Evolutionary conservation across 2,888 invertebrate genomes (phyloP), one percentile per base, ranked within the genome.

Genomic region (Athalia cordata): DNA sequence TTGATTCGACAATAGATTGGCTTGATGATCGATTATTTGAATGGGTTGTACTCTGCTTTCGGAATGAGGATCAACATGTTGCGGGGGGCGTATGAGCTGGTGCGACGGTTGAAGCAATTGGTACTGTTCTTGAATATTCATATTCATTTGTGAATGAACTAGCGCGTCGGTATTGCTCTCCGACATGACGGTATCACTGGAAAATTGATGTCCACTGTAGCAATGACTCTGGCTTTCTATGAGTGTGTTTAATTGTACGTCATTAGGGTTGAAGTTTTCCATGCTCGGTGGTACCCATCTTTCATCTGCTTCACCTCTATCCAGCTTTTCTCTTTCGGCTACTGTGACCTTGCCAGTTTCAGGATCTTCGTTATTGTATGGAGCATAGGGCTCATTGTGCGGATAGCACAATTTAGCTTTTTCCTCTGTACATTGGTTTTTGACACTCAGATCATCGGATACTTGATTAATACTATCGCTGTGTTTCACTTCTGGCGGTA

Each of bases 241-340:
- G 3, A 89, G 81, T 67, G 87, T 86, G 79, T 85, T 88, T 7
- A 89, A 55, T 15, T 86, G 87, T 47, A 86, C 84, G 52, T 88
- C 89, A 64, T 84, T 85, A 4, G 87, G 85, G 81, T 88, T 88
- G 78, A 89, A 89, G 15, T 81, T 86, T 1, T 90, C 90, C 29
- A 91, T 90, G 82, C 92, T 92, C 3, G 93, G 93, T 15, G 93
- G 93, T 11, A 93, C 93, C 93, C 94, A 94, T 79, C 93, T 89
- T 84, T 93, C 93, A 82, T 93, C 93, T 3, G 92, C 91, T 82
- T 92, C 91, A 6, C 90, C 90, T 29, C 90, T 89, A 80, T 91
- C 91, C 49, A 91, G 85, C 75, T 91, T 91, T 55, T 90, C 89
- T 57, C 90, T 87, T 15, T 90, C 89, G 4, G 88, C 89, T 61